These are phyloP conservation scores for Irena cyanogastra DNA, from an alignment of 2,113 vertebrate species.

Conservation along the genomic window DNA sequence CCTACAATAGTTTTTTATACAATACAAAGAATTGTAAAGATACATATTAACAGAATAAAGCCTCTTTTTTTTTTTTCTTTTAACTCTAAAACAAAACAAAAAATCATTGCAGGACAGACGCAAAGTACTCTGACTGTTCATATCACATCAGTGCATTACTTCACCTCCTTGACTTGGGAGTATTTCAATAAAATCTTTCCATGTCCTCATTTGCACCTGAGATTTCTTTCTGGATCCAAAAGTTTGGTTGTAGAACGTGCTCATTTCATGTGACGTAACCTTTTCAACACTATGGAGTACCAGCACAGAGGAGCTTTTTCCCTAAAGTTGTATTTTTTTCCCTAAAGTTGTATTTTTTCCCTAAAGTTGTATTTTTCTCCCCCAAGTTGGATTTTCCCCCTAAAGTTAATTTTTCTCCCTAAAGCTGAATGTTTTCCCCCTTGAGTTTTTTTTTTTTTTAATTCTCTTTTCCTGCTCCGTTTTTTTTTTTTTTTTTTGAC, in stretches of 20 bases:
- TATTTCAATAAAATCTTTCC: constrained; percentile 66
- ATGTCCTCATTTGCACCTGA: constrained; percentile 83
- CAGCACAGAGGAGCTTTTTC: constrained; percentile 66
- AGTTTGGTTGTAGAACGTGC: constrained; percentile 53
- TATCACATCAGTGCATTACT: constrained; percentile 89
- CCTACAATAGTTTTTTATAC: constrained; percentile 85
- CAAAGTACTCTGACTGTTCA: constrained; percentile 78
- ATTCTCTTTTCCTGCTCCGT: not conserved
- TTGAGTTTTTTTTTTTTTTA: not conserved
- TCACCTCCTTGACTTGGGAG: constrained; percentile 79
- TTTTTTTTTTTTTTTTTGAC: not conserved
- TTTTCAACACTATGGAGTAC: constrained; percentile 68
- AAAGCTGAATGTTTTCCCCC: not conserved
- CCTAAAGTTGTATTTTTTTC: not conserved
- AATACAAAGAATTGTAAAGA: constrained; percentile 79
- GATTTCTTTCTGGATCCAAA: constrained; percentile 73
- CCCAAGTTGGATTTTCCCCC: accelerated
- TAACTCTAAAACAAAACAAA: constrained; percentile 75
- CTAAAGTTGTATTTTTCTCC: not conserved
- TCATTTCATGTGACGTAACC: not conserved
- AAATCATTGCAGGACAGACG: constrained; percentile 71
- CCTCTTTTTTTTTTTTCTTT: constrained; percentile 76
- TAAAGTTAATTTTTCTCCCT: not conserved
- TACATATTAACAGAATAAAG: constrained; percentile 88
- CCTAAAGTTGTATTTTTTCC: not conserved